Evolutionary conservation across 2,888 invertebrate genomes (phyloP).

Genomic region (Megaustenia siamemsis): DNA sequence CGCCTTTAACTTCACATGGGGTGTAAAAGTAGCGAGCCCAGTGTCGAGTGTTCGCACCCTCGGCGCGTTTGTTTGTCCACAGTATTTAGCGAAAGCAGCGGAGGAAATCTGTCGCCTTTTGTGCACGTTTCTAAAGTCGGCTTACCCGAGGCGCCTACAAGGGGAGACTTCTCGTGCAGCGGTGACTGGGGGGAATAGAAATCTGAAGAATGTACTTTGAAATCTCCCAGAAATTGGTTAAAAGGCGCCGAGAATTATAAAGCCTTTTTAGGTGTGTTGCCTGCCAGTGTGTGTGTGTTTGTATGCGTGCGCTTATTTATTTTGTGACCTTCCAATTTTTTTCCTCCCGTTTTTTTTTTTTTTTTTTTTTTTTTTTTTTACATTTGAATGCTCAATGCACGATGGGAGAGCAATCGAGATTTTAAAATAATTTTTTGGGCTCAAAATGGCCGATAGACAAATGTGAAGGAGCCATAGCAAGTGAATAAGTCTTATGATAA

Average conservation of each 20-base stretch:
- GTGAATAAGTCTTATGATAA: no score
- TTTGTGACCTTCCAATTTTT: constrained; percentile 7
- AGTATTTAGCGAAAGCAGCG: constrained; percentile 19
- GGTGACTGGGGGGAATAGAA: neutral
- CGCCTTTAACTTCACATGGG: constrained; percentile 25
- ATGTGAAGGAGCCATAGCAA: no score
- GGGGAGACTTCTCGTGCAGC: constrained; percentile 33
- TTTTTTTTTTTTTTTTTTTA: no score
- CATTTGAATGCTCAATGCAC: neutral
- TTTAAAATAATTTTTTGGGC: no score
- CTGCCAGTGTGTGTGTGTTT: constrained; percentile 3
- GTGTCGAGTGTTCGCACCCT: constrained; percentile 31
- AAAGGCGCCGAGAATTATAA: neutral
- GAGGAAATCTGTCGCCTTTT: constrained; percentile 39
- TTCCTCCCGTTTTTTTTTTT: no score
- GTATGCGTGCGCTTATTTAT: constrained; percentile 28
- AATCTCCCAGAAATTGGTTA: neutral
- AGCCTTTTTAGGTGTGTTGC: neutral
- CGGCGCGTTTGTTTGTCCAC: constrained; percentile 37
- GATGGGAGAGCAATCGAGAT: no score
- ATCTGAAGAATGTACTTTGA: neutral
- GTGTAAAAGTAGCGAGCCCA: constrained; percentile 27
- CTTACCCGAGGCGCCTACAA: constrained; percentile 4
- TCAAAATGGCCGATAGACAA: no score
- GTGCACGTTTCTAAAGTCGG: constrained; percentile 23